Evolutionary conservation across 2,797 vertebrate genomes (phyloP).

Genomic region (Distichodus sexfasciatus): DNA sequence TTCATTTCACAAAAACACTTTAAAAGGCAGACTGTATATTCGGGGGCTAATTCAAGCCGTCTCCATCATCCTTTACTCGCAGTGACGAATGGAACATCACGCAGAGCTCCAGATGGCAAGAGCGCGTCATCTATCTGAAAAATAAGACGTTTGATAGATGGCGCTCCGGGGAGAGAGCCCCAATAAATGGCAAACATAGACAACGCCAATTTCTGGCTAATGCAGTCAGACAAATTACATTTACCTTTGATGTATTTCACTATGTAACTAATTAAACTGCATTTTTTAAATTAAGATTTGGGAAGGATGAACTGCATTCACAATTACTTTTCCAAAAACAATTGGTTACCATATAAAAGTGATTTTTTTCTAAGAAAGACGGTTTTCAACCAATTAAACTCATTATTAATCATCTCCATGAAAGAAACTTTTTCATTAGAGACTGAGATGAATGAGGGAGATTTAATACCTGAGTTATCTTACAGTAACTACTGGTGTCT

Average conservation of each 20-base stretch:
- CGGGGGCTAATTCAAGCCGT: conserved; percentile 71
- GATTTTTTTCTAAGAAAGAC: no score
- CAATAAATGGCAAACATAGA: conserved; percentile 63
- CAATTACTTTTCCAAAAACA: background rate
- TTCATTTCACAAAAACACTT: conserved; percentile 66
- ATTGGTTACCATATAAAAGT: background rate
- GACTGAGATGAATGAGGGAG: no score
- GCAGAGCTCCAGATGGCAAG: conserved; percentile 75
- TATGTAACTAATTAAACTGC: background rate
- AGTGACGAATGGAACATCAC: conserved; percentile 75
- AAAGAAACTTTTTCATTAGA: no score
- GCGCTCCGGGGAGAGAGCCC: conserved; percentile 64
- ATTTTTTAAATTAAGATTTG: background rate
- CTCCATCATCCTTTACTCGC: conserved; percentile 70
- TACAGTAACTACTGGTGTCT: no score
- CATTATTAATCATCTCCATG: no score
- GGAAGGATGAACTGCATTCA: no score
- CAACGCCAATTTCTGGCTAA: conserved; percentile 58
- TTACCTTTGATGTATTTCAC: background rate
- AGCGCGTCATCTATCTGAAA: conserved; percentile 71
- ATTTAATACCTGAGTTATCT: no score
- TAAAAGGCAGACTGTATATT: conserved; percentile 72
- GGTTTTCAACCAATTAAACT: no score
- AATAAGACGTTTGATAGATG: conserved; percentile 72
- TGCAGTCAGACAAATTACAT: conserved; percentile 24